Evolutionary conservation across 1,140 invertebrate genomes (phyloP).

Genomic region (Marisa cornuarietis): DNA sequence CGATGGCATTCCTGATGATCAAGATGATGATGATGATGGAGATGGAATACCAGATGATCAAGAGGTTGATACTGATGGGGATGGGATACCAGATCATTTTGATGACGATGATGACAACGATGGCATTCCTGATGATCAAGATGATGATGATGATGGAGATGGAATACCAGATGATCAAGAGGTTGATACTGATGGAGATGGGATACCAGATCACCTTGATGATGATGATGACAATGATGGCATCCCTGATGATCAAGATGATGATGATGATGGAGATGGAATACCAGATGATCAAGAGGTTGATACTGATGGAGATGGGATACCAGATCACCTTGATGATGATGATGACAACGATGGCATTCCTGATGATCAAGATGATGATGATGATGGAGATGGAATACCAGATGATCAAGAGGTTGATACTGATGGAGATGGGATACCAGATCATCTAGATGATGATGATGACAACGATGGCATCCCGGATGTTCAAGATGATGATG

Average conservation of each 20-base stretch:
- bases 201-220: conserved; percentile 51
- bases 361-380: conserved; percentile 52
- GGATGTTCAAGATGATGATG: conserved; percentile 54
- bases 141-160: conserved; percentile 53
- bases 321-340: conserved; percentile 47
- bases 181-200: conserved; percentile 53
- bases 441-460: conserved; percentile 44
- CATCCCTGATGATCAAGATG: conserved; percentile 53
- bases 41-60: conserved; percentile 52
- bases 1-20: conserved; percentile 57
- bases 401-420: conserved; percentile 47
- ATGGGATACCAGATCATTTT: conserved; percentile 54
- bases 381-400: conserved; percentile 58
- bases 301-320: conserved; percentile 54
- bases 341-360: conserved; percentile 55
- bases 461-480: conserved; percentile 57
- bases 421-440: conserved; percentile 53
- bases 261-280: conserved; percentile 53
- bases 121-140: conserved; percentile 56
- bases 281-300: conserved; percentile 54
- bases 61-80: conserved; percentile 51
- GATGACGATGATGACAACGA: conserved; percentile 63
- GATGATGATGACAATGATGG: conserved; percentile 54
- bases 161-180: conserved; percentile 57
- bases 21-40: conserved; percentile 56